Evolutionary conservation across 2,797 vertebrate species (phyloP).

Genomic region (Amblyraja radiata): DNA sequence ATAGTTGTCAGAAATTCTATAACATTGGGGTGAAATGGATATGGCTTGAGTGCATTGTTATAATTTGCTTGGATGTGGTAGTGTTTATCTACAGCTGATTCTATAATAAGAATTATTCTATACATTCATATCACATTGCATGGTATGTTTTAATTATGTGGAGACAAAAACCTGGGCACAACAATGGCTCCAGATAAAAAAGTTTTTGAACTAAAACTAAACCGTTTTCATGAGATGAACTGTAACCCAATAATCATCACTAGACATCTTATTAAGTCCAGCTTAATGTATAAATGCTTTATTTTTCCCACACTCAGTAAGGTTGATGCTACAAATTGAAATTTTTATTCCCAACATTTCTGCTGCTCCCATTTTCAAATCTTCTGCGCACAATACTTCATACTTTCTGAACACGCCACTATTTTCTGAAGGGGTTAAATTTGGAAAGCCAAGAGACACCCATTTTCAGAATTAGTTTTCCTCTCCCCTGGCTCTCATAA

Average conservation of each 20-base stretch:
- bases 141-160: constrained; percentile 1
- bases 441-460: not conserved
- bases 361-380: not conserved
- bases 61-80: not conserved
- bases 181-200: not conserved
- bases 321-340: not conserved
- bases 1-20: constrained; percentile 14
- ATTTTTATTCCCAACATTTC: too few relatives aligned
- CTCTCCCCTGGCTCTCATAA: too few relatives aligned
- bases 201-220: constrained; percentile 5
- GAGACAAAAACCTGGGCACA: constrained; percentile 1
- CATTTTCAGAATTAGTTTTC: not conserved
- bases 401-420: not conserved
- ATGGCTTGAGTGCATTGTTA: not conserved
- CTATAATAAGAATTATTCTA: not conserved
- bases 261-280: not conserved
- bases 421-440: not conserved
- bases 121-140: constrained; percentile 30
- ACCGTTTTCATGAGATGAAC: not conserved
- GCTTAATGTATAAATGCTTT: not conserved
- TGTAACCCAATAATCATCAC: not conserved
- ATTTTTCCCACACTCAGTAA: not conserved
- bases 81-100: not conserved
- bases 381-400: not conserved
- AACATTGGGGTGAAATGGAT: constrained; percentile 5